Evolutionary conservation across 2,888 invertebrate species (phyloP).

Genomic region (Fragum sueziense): DNA sequence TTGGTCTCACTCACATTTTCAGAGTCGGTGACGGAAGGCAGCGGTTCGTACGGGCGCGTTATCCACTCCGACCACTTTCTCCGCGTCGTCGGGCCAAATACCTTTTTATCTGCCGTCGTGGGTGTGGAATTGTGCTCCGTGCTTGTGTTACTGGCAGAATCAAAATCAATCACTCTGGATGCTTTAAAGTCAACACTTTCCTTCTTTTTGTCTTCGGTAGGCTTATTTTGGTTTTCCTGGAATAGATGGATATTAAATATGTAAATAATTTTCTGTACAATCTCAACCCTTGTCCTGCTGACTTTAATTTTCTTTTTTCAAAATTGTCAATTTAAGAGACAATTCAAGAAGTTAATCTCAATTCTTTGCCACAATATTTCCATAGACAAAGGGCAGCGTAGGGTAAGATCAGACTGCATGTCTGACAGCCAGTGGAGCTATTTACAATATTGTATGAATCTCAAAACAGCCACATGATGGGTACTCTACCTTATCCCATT

Average conservation of each 20-base stretch:
- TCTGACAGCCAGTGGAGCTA: too few relatives aligned
- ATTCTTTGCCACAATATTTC: too few relatives aligned
- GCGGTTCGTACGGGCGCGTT: slow-evolving; percentile 59
- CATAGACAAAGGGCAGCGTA: too few relatives aligned
- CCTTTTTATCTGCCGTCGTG: slow-evolving; percentile 72
- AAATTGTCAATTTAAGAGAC: too few relatives aligned
- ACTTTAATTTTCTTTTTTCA: too few relatives aligned
- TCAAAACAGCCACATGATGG: too few relatives aligned
- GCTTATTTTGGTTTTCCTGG: slow-evolving; percentile 15
- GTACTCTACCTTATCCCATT: too few relatives aligned
- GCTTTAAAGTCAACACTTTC: slow-evolving; percentile 41
- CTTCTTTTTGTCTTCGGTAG: slow-evolving; percentile 11
- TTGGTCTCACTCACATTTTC: slow-evolving; percentile 64
- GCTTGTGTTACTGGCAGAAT: slow-evolving; percentile 75
- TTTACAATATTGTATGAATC: too few relatives aligned
- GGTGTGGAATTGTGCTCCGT: slow-evolving; percentile 57
- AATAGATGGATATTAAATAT: neutral
- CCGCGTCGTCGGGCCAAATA: slow-evolving; percentile 88
- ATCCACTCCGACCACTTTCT: slow-evolving; percentile 90
- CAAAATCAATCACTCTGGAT: slow-evolving; percentile 75
- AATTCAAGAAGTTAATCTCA: too few relatives aligned
- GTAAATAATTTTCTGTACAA: too few relatives aligned
- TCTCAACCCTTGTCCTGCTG: too few relatives aligned
- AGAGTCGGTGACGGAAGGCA: slow-evolving; percentile 51
- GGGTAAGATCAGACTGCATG: too few relatives aligned